These are phyloP conservation scores for Calycopis cecrops DNA, from an alignment of 1,140 invertebrate genomes.

Conservation along the genomic window DNA sequence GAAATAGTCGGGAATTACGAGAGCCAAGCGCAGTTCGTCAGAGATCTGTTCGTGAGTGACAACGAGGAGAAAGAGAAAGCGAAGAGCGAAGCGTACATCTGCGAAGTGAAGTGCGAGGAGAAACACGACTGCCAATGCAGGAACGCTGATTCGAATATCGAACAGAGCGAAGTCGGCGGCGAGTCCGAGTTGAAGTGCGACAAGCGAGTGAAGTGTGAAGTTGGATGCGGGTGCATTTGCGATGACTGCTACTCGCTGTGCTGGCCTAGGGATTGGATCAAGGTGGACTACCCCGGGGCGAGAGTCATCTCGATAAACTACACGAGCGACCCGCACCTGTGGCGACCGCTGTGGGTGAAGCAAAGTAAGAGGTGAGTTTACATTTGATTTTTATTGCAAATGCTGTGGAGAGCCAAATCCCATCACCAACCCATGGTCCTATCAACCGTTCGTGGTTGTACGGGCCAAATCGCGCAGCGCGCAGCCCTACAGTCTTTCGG, in stretches of 20 bases:
- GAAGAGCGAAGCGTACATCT: slow-evolving; percentile 3
- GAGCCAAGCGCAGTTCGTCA: slow-evolving; percentile 55
- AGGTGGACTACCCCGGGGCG: slow-evolving; percentile 79
- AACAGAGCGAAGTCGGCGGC: not conserved
- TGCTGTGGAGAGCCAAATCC: too few species aligned
- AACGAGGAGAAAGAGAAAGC: slow-evolving; percentile 11
- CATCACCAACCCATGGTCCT: too few species aligned
- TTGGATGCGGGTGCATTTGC: slow-evolving; percentile 57
- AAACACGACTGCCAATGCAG: not conserved
- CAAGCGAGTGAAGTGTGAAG: slow-evolving; percentile 28
- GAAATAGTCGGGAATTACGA: slow-evolving; percentile 49
- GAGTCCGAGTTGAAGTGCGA: not conserved
- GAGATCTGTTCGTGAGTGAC: slow-evolving; percentile 47
- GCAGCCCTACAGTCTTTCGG: too few species aligned
- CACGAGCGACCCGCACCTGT: slow-evolving; percentile 81
- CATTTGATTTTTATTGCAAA: too few species aligned
- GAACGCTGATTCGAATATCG: too few species aligned
- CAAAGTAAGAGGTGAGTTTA: slow-evolving; percentile 77
- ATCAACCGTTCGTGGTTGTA: too few species aligned
- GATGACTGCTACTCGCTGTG: slow-evolving; percentile 76
- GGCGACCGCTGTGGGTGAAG: slow-evolving; percentile 81
- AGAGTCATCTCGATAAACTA: slow-evolving; percentile 83
- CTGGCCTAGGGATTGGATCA: slow-evolving; percentile 83
- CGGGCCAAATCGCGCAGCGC: too few species aligned
- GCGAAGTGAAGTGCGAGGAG: slow-evolving; percentile 19